phyloP scores from a whole-genome alignment of 1,140 invertebrate species.

The Drosophila suzukii region DNA sequence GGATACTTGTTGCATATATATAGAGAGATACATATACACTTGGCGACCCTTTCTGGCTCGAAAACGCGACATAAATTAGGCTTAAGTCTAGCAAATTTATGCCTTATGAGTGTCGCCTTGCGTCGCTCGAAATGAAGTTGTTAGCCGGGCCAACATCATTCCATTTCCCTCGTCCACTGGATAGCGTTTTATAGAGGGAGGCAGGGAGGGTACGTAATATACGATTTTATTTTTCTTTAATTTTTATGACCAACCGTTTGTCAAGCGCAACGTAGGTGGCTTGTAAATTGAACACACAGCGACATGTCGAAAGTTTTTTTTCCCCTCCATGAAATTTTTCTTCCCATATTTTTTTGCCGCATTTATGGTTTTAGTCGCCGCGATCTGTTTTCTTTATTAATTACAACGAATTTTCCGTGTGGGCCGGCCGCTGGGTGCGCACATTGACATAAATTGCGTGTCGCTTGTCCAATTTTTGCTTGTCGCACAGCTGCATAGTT shows the following conservation, averaged over 20 bases:
- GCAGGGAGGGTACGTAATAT: constrained; percentile 52
- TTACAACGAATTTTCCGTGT: constrained; percentile 80
- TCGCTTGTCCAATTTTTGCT: constrained; percentile 82
- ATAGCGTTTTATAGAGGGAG: neutral
- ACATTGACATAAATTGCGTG: constrained; percentile 83
- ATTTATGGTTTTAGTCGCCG: constrained; percentile 30
- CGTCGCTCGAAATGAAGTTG: constrained; percentile 79
- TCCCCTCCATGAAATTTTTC: neutral
- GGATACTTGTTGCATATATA: constrained; percentile 62
- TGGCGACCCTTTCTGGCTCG: constrained; percentile 62
- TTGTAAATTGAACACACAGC: constrained; percentile 71
- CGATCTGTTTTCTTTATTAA: constrained; percentile 68
- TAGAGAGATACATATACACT: constrained; percentile 13
- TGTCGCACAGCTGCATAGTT: constrained; percentile 81
- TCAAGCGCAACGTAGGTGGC: constrained; percentile 77
- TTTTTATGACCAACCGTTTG: constrained; percentile 75
- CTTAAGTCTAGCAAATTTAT: constrained; percentile 84
- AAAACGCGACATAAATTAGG: constrained; percentile 82
- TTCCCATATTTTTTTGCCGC: constrained; percentile 17
- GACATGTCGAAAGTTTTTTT: constrained; percentile 65
- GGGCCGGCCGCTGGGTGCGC: constrained; percentile 72
- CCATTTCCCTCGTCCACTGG: constrained; percentile 7
- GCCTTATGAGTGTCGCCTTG: constrained; percentile 78
- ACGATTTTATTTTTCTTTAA: constrained; percentile 82
- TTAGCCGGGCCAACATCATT: constrained; percentile 82